Evolutionary conservation across 2,888 invertebrate genomes (phyloP), one percentile per base, ranked within the genome.

Genomic region (Adineta ricciae): DNA sequence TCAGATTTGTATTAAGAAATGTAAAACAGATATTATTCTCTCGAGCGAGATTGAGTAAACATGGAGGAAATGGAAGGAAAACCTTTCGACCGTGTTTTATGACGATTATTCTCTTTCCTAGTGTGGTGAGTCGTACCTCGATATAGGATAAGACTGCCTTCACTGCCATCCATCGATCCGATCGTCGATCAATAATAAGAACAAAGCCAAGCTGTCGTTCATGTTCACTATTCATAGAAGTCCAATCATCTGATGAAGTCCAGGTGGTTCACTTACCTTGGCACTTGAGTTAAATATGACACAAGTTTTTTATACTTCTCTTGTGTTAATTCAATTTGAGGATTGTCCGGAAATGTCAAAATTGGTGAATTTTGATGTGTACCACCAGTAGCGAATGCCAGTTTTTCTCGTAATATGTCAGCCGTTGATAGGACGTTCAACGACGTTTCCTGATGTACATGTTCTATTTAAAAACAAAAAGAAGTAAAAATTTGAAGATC

Each of bases 151-250:
- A 93, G 87, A 95, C 94, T 88, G 95, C 94, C 92, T 96, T 96
- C 27, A 97, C 96, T 56, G 97, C 94, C 89, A 95, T 95, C 97
- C 97, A 98, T 90, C 95, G 94, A 91, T 97, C 97, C 90, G 94
- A 95, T 88, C 97, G 93, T 88, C 97, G 93, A 92, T 98, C 97
- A 90, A 97, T 94, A 88, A 98, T 94, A 89, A 97, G 93, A 90
- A 97, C 96, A 92, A 97, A 97, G 88, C 97, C 97, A 91, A 95
- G 93, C 91, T 97, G 96, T 87, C 95, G 95, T 92, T 97, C 97
- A 92, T 96, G 73, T 84, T 85, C 85, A 73, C 85, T 85, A 83
- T n/a, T 54, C 32, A 84, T 46, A 84, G n/a, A n/a, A n/a, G n/a
- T n/a, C n/a, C n/a, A n/a, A n/a, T n/a, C n/a, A n/a, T n/a, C n/a